Evolutionary conservation across 2,797 vertebrate genomes (phyloP), one percentile per base, ranked within the genome.

Genomic region (Smutsia temminckii): DNA sequence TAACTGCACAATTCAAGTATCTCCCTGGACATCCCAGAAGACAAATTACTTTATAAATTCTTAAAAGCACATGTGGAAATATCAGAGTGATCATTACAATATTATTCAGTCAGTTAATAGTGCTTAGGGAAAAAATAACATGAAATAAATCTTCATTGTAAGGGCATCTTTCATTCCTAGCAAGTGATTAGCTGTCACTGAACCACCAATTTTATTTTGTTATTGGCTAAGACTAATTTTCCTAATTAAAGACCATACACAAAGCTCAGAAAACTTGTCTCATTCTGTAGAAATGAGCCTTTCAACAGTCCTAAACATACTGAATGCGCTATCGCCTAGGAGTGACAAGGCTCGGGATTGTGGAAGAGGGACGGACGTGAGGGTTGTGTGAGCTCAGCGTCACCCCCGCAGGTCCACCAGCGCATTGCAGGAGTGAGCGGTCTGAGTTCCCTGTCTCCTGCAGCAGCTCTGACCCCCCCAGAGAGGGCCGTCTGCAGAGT

Each of bases 91-190:
- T 97, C 72, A 80, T 98, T 93, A 83, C 89, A 93, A 90, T 81
- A 96, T 97, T 97, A 95, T 85, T 96, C 96, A 93, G 71, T 96
- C 89, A 93, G 91, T 93, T 95, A 97, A 94, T 69, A 96, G 93
- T 94, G 72, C 83, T 91, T 95, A 75, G 77, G 18, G 74, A 79
- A 80, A 34, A 87, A 95, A 84, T 80, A 94, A 79, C 53, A 79
- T 89, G 63, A 92, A 91, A 96, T 97, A 88, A 88, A 96, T 96
- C 91, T 97, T 96, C 93, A 89, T 91, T 87, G 61, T 84, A 87
- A 95, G 25, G 57, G 51, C 88, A 80, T 97, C 87, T 95, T 87
- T 97, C 95, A 91, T 97, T 97, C 93, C 74, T 95, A 95, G 59
- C 57, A 94, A 72, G 53, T 16, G 46, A 97, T 95, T 96, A 97